Evolutionary conservation across 2,113 vertebrate species (phyloP).

Genomic region (Rhynchomys soricoides): DNA sequence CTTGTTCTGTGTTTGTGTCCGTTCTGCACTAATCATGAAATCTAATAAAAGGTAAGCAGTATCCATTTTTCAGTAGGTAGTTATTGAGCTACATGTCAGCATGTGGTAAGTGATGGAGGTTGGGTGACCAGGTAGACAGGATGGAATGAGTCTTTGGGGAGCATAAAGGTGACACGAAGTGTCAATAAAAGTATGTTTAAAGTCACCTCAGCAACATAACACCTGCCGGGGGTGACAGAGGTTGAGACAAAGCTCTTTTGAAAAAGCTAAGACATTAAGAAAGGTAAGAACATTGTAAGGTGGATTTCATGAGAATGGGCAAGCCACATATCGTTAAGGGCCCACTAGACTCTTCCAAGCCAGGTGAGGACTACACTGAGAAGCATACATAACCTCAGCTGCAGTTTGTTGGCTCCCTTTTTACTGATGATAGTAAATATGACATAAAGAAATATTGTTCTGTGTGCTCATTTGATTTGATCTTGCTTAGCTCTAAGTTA

Average conservation of each 20-base stretch:
- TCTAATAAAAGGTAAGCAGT: neutral
- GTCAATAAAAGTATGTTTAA: neutral
- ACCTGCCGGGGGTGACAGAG: neutral
- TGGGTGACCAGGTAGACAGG: neutral
- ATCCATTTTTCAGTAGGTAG: neutral
- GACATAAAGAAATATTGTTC: neutral
- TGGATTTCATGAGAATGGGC: neutral
- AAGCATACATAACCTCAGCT: neutral
- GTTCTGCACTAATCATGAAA: neutral
- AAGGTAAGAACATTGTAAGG: neutral
- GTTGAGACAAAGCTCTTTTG: neutral
- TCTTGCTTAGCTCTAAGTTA: neutral
- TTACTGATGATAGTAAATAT: neutral
- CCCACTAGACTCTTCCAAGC: neutral
- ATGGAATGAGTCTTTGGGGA: neutral
- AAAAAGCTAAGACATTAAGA: neutral
- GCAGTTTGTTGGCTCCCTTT: neutral
- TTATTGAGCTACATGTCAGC: neutral
- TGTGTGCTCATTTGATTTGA: neutral
- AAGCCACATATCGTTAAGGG: accelerated
- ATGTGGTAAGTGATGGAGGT: neutral
- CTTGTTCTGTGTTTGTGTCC: neutral
- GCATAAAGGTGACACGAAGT: neutral
- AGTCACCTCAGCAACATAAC: too few relatives aligned
- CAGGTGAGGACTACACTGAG: neutral